A percentile compares a stretch with the other conserved stretches of the same genome.
Conservation (phyloP, 2,797 vertebrate species). For the Gobio occitaniae region DNA sequence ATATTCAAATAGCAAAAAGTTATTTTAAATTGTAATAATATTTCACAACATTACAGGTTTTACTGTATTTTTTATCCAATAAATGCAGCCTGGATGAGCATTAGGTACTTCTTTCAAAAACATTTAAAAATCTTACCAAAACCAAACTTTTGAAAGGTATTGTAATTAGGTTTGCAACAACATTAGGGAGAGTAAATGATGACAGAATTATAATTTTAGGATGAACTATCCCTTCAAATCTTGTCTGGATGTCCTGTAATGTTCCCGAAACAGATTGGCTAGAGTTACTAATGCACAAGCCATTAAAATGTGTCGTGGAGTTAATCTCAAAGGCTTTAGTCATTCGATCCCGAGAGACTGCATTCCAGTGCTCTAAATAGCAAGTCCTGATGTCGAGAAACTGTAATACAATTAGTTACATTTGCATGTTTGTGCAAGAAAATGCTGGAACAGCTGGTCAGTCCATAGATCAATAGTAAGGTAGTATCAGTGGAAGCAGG, state of each 20-base stretch:
- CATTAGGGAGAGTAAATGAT: neutral
- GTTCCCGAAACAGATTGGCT: slow-evolving; percentile 7
- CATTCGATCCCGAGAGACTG: slow-evolving; percentile 14
- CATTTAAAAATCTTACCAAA: neutral
- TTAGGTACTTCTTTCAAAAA: neutral
- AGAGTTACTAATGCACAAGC: slow-evolving; percentile 36
- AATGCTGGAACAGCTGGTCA: slow-evolving; percentile 22
- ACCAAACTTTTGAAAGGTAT: neutral
- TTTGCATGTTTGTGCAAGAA: slow-evolving; percentile 31
- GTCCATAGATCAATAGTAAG: slow-evolving; percentile 14
- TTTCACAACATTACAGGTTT: neutral
- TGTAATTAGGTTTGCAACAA: neutral
- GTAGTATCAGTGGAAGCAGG: slow-evolving; percentile 18
- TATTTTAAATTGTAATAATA: neutral
- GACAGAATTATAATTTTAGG: neutral
- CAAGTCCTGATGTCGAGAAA: slow-evolving; percentile 35
- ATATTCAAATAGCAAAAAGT: neutral
- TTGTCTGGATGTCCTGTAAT: neutral
- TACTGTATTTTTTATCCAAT: neutral
- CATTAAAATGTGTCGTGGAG: slow-evolving; percentile 1
- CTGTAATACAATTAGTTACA: slow-evolving; percentile 33
- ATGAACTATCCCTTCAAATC: neutral
- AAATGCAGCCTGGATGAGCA: neutral
- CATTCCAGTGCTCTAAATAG: slow-evolving; percentile 44
- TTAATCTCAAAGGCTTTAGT: slow-evolving; percentile 46